Conservation (phyloP, 2,113 vertebrate genomes). For the Centropus bengalensis region DNA sequence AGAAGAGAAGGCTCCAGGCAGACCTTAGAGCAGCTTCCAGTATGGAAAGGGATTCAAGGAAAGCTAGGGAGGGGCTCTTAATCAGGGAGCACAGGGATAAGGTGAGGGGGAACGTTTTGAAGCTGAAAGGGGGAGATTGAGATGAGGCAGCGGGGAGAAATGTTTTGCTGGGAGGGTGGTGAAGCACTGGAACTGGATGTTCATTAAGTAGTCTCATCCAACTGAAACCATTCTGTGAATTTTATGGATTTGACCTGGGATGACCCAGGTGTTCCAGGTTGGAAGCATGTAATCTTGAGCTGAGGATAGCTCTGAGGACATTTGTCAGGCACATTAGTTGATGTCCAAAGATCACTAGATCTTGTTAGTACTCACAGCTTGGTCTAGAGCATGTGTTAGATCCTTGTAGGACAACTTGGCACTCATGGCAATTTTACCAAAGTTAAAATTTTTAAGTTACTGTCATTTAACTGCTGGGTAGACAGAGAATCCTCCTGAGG, state of each 20-base stretch:
- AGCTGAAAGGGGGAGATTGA: no score
- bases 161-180: no score
- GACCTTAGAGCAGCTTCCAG: no score
- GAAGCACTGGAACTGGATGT: no score
- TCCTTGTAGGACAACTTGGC: not conserved
- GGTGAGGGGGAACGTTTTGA: no score
- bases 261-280: not conserved
- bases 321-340: not conserved
- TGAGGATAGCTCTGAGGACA: not conserved
- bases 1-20: no score
- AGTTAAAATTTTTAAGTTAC: not conserved
- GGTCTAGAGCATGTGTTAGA: not conserved
- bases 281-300: accelerated
- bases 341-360: not conserved
- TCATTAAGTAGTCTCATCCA: no score
- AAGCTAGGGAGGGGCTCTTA: no score
- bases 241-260: not conserved
- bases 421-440: not conserved
- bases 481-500: not conserved
- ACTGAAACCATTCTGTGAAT: no score
- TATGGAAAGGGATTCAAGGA: no score
- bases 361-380: not conserved
- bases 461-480: not conserved
- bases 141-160: no score
- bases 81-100: no score